A percentile compares a stretch with the other conserved stretches of the same genome.
Evolutionary conservation across 1,140 invertebrate species (phyloP).

Genomic region (Brachionus rotundiformis): DNA sequence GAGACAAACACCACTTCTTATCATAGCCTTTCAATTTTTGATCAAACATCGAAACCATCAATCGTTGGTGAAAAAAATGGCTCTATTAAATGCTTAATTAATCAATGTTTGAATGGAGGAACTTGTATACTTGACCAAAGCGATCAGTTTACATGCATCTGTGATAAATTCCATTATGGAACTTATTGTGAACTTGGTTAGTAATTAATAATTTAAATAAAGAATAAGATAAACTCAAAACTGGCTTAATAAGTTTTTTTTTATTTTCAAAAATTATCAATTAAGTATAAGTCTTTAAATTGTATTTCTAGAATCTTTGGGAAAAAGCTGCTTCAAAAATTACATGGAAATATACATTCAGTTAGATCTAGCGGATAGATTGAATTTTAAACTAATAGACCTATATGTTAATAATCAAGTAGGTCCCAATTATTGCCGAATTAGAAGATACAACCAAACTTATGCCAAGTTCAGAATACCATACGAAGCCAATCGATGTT

Average conservation of each 20-base stretch:
- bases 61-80: not conserved
- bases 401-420: conserved; percentile 24
- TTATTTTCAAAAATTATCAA: not conserved
- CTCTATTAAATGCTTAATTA: not conserved
- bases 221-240: no score
- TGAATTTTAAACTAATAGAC: not conserved
- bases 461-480: conserved; percentile 26
- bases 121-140: not conserved
- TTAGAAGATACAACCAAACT: conserved; percentile 1
- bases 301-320: not conserved
- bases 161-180: conserved; percentile 42
- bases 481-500: conserved; percentile 27
- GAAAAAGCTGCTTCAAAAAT: conserved; percentile 35
- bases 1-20: not conserved
- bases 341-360: conserved; percentile 31
- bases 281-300: not conserved
- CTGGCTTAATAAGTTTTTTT: no score
- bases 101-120: conserved; percentile 37
- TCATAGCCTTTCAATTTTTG: no score
- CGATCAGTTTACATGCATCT: not conserved
- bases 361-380: not conserved
- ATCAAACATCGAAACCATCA: not conserved
- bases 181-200: conserved; percentile 31
- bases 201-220: not conserved
- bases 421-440: not conserved